Evolutionary conservation across 2,113 vertebrate species (phyloP), one percentile per base, ranked within the genome.

Genomic region (Tachysurus vachellii): DNA sequence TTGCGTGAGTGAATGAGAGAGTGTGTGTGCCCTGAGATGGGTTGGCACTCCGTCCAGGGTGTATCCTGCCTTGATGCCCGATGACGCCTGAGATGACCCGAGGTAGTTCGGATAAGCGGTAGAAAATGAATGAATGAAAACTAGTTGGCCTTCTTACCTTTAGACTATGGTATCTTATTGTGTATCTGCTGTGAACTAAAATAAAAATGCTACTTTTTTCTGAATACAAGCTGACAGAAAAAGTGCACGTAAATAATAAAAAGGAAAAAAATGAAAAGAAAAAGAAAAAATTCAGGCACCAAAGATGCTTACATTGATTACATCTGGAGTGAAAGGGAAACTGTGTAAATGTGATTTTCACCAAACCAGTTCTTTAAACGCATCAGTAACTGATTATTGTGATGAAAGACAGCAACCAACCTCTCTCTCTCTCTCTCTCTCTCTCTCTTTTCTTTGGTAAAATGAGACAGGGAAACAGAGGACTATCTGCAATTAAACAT

Each of bases 401-500:
- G 56, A 59, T 86, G 50, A 77, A 64, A 53, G 75, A 84, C 56
- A 62, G 57, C 70, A 64, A 59, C 57, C 59, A 66, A 79, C 44
- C 64, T 44, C 36, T 44, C 70, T 21, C 70, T 42, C 71, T 21
- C 44, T 75, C 71, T 47, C 71, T 75, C 19, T 47, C 64, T 71
- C 62, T 61, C 42, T 31, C 44, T 36, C 17, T 64, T 11, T 89
- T 76, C 28, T 85, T 86, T 66, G 26, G 62, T 47, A 81, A 77
- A 64, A 71, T 28, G 82, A 87, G 71, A 28, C 64, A 61, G 76
- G 88, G 61, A 88, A 86, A 84, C 61, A 80, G 86, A 59, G 54
- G 50, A 61, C 62, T 62, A 76, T 85, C 71, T 83, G 66, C 87
- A 90, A 91, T 91, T 89, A 89, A 89, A 89, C 26, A 59, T 86